Percentiles rank a stretch among this genome's conserved stretches.
Evolutionary conservation across 1,140 invertebrate species (phyloP).

Genomic region (Coptotermes formosanus): DNA sequence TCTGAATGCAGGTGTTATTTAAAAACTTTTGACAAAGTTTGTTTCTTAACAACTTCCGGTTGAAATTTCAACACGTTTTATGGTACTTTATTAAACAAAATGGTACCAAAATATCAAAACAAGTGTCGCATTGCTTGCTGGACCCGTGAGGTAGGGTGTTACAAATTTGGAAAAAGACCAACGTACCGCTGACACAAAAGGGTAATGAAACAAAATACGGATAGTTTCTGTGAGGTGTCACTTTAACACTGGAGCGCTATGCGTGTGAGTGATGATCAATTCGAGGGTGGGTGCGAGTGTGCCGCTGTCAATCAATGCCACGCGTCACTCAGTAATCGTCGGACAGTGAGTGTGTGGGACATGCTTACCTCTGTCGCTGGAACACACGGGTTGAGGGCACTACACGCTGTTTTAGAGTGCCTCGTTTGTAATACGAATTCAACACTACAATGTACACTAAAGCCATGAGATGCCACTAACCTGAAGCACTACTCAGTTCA

Average conservation of each 20-base stretch:
- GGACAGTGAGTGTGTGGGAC: neutral
- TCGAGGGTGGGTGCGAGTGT: neutral
- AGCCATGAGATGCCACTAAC: neutral
- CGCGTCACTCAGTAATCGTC: neutral
- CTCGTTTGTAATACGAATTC: conserved; percentile 5
- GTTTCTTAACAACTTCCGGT: no score
- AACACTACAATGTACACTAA: neutral
- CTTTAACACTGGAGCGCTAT: neutral
- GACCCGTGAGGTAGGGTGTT: no score
- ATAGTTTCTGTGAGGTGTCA: neutral
- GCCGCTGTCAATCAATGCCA: neutral
- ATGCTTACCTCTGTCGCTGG: neutral
- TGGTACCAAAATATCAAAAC: no score
- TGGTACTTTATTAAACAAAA: no score
- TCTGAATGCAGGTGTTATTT: no score
- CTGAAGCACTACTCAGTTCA: neutral
- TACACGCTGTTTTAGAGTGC: neutral
- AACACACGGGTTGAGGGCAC: no score
- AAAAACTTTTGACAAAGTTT: no score
- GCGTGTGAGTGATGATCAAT: neutral
- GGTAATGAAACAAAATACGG: neutral
- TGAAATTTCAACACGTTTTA: no score
- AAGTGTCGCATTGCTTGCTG: no score
- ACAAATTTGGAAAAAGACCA: no score
- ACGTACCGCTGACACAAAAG: neutral